Evolutionary conservation across 2,113 vertebrate genomes (phyloP), one percentile per base, ranked within the genome.

Genomic region (Collichthys lucidus): DNA sequence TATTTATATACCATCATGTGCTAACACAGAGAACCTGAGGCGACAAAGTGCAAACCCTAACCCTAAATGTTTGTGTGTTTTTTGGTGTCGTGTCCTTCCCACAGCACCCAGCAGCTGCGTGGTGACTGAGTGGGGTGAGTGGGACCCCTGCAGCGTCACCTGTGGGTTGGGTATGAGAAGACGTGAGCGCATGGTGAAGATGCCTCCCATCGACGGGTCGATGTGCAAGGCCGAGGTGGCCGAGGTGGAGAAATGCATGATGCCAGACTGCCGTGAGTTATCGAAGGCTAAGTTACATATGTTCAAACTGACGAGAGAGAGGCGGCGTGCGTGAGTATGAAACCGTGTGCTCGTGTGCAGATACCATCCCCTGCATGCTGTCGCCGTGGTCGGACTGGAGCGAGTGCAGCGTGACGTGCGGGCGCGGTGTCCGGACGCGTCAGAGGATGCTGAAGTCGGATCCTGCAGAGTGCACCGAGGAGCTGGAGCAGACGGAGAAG

Each of bases 331-430:
- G 6, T 19, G 24, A 22, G 8, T 11, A 12, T 35, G 8, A 74
- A 50, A 19, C 20, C 68, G 12, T 14, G 4, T 31, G 47, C 77
- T 17, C 68, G 29, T 52, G 19, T 44, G 64, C 90, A 98, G 97
- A 98, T 26, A 96, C 96, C 69, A 95, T 97, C 80, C 96, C 96
- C 0, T 99, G 98, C 84, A 94, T 99, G 90, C 88, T 98, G 61
- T 98, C 98, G 0, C 96, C 95, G 0, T 99, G 98, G 98, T 98
- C 97, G 1, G 97, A 98, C 50, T 99, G 98, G 98, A 97, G 96
- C 0, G 96, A 95, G 74, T 99, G 98, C 73, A 99, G 98, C 0
- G 96, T 97, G 42, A 97, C 97, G 0, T 99, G 98, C 14, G 97
- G 97, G 31, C 96, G 96, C 64, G 98, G 98, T 16, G 87, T 95